Evolutionary conservation across 2,113 vertebrate species (phyloP).

Genomic region (Aegithalos caudatus): DNA sequence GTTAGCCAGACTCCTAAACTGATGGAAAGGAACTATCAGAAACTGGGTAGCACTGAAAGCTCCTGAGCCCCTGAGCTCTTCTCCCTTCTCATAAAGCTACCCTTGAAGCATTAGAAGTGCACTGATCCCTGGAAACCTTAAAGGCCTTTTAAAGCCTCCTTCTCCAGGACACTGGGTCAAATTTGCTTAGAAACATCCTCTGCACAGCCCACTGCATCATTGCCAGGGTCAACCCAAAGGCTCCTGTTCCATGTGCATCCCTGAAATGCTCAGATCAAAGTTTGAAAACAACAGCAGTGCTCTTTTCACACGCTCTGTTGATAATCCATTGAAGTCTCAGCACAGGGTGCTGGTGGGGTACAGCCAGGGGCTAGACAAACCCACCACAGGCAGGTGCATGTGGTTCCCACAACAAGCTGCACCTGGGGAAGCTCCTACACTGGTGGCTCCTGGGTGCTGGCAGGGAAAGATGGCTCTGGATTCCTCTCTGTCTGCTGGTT

Average conservation of each 20-base stretch:
- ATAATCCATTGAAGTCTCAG: background rate
- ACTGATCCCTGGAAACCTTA: background rate
- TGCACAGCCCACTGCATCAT: background rate
- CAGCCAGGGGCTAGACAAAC: background rate
- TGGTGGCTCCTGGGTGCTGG: background rate
- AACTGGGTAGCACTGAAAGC: background rate
- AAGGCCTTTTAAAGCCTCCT: background rate
- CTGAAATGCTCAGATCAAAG: background rate
- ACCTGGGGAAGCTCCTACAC: background rate
- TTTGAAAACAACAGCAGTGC: background rate
- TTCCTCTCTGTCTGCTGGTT: background rate
- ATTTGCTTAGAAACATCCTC: background rate
- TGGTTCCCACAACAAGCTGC: background rate
- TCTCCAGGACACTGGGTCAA: rapidly evolving
- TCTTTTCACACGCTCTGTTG: background rate
- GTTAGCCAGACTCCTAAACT: background rate
- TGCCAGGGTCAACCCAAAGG: background rate
- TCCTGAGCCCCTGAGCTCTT: background rate
- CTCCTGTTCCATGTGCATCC: background rate
- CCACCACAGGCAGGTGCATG: rapidly evolving
- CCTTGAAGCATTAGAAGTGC: rapidly evolving
- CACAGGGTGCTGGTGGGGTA: background rate
- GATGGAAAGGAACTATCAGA: background rate
- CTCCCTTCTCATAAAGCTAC: background rate
- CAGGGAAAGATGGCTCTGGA: background rate